Base-by-base conservation (phyloP, 2,888 invertebrate species). In the Epinotia bilunana region DNA sequence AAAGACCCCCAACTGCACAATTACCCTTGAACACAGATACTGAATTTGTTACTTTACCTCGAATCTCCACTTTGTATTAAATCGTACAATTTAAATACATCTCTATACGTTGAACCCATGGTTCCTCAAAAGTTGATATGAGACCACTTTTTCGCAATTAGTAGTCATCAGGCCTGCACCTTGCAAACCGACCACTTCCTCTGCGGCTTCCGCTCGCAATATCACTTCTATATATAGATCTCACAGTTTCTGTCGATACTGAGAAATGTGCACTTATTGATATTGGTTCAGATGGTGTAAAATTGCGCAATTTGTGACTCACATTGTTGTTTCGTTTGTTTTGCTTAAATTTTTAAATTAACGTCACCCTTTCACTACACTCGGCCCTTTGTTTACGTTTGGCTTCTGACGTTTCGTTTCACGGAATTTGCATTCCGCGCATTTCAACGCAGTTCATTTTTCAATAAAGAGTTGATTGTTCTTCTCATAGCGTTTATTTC, bases 11-110 rank as follows among this genome's bases (percentile, higher is more conserved):
- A 71, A 39, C 65, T 23, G 12, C 1, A 23, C 2, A 20, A 72
- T 18, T 58, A 23, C 46, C 60, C 16, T 65, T 5, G 16, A 53
- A 23, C 12, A 57, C n/a, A 18, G 23, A 46, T 39, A 67, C n/a
- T 18, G 28, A 46, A 28, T 53, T 53, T 61, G 2, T 33, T 70
- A 69, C 68, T 88, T 81, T 93, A 96, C 96, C 94, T 93, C 78
- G 95, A 87, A 84, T 95, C 94, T 75, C 94, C 95, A 83, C 95
- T 95, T 86, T 96, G 96, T 76, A 96, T 94, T 68, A 95, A 94
- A 87, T 96, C 96, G 82, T 95, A 95, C 55, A 96, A 87, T 80
- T 95, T 95, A 82, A 93, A 94, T 70, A 93, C 84, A 79, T 92
- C 91, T 80, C 86, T 90, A 81, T 90, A 93, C 78, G 88, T 83